Evolutionary conservation across 2,797 vertebrate species (phyloP).

Genomic region (Bradypodion pumilum): DNA sequence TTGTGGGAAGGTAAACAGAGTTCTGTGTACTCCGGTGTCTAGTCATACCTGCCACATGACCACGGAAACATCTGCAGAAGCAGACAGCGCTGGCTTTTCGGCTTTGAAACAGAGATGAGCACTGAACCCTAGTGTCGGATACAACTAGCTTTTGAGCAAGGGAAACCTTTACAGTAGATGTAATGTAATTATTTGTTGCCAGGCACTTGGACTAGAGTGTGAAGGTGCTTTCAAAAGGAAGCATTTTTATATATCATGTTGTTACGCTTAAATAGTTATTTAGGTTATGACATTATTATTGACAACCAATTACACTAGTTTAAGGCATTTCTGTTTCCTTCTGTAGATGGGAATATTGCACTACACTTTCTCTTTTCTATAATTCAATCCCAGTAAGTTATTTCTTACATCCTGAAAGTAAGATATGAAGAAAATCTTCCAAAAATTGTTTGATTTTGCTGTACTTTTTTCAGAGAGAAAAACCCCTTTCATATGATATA

Average conservation of each 20-base stretch:
- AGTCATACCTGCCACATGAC: no score
- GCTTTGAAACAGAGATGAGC: no score
- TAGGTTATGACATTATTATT: neutral
- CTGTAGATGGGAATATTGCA: neutral
- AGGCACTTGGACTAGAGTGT: neutral
- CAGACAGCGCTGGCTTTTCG: no score
- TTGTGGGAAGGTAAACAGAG: no score
- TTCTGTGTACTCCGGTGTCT: no score
- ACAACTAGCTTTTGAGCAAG: no score
- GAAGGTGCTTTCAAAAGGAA: neutral
- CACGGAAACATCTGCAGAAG: no score
- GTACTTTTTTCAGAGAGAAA: neutral
- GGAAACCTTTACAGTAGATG: no score
- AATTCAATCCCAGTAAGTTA: no score
- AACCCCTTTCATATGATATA: neutral
- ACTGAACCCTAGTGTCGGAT: no score
- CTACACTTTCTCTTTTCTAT: neutral
- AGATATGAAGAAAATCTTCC: neutral
- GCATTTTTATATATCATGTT: neutral
- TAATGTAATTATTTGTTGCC: neutral
- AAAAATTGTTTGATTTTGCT: neutral
- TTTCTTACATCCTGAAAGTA: no score
- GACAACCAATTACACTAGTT: neutral
- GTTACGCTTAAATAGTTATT: neutral
- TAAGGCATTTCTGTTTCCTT: neutral